Evolutionary conservation across 2,797 vertebrate species (phyloP), one percentile per base, ranked within the genome.

Genomic region (Picus viridis): DNA sequence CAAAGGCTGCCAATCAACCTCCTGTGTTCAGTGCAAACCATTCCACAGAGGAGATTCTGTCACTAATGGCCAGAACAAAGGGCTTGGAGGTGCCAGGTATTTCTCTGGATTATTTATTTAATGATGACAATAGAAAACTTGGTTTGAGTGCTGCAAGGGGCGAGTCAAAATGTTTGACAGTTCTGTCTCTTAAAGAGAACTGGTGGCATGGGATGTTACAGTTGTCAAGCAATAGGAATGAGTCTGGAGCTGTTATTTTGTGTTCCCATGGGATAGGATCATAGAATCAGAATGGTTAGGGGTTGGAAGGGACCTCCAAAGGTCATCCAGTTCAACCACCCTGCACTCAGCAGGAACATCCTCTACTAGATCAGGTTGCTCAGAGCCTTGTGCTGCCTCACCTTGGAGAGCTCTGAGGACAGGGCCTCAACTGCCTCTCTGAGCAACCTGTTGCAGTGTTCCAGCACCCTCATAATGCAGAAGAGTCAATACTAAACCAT

Each of bases 21-120:
- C 98, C 98, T 19, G 85, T 99, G 69, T 99, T 99, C 96, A 99
- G 99, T 86, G 98, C 99, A 32, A 97, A 98, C 89, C 98, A 99
- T 97, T 99, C 99, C 70, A 99, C 99, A 49, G 97, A 98, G 89
- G 99, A 99, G 94, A 99, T 99, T 94, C 97, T 99, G 97, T 99
- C 99, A 6, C 97, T 99, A 85, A 99, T 99, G 99, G 99, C 99
- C 63, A 98, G 99, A 96, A 98, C 98, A 68, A 99, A 99, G 95
- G 99, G 99, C 83, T 96, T 98, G 69, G 98, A 98, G 91, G 95
- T 99, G 84, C 98, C 99, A 94, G 98, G 99, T 99, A 97, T 97
- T 98, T 97, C 27, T 94, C 68, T 36, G 39, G 67, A 8, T 57
- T 86, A 19, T 68, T 89, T 83, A 41, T 69, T 58, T 76, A 41